Evolutionary conservation across 2,888 invertebrate genomes (phyloP), one percentile per base, ranked within the genome.

Genomic region (Cephalotes varians): DNA sequence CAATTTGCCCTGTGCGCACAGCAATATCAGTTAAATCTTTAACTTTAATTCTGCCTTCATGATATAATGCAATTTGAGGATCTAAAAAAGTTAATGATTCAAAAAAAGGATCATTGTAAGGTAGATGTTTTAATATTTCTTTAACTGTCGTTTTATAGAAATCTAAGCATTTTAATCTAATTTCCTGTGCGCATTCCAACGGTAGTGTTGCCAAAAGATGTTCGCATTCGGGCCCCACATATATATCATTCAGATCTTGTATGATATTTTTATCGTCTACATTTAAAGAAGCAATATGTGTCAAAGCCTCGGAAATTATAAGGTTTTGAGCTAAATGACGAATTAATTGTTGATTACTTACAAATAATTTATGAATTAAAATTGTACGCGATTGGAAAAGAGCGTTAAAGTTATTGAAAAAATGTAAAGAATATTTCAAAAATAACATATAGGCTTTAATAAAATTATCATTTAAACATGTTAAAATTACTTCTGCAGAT

Each of bases 361-460:
- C 58, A 21, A 10, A 37, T 4, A 67, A 44, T 67, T 77, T 77
- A 9, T 79, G 67, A 5, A 79, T 49, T 15, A 60, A 62, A 71
- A 79, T 28, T 37, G 21, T 12, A 1, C 62, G 28, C 0, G 28
- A 47, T 62, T 71, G 34, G 18, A 81, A 72, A 5, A 81, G 2
- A 0, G 56, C 54, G n/a, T 81, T 71, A 7, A 81, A 72, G 10
- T 6, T 21, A 21, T 67, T 56, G 25, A 67, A 56, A 34, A 34
- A 21, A 25, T 49, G 0, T 25, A 51, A 65, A 1, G 7, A 5
- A 9, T 65, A 47, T 65, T 47, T 65, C 18, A 44, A 28, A 64
- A 67, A 67, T n/a, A n/a, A n/a, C 6, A 49, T n/a, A 49, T 49
- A 49, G 6, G 7, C 1, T 49, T 49, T 49, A 49, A 49, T 49